Conservation (phyloP, 2,888 invertebrate species). For the Hyppa rectilinea region DNA sequence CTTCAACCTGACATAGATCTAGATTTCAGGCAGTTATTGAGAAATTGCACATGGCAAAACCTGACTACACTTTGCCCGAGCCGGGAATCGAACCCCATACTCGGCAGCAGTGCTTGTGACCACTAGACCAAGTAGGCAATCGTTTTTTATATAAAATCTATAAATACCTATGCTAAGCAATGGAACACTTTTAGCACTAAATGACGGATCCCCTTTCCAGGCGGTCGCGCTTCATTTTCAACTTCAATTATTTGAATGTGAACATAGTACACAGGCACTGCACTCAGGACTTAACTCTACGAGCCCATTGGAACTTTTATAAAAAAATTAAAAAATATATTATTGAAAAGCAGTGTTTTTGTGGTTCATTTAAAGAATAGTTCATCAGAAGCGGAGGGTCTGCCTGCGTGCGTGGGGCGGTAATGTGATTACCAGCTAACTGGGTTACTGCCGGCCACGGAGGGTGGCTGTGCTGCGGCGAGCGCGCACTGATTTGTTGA, state of each 20-base stretch:
- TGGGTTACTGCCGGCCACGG: conserved; percentile 67
- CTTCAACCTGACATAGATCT: no score
- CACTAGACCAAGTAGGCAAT: no score
- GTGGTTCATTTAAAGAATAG: conserved; percentile 79
- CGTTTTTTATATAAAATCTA: not conserved
- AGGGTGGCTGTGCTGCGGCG: conserved; percentile 14
- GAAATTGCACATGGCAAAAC: no score
- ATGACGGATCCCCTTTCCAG: not conserved
- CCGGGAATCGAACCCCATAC: no score
- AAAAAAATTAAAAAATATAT: not conserved
- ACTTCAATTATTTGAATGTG: not conserved
- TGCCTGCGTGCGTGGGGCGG: conserved; percentile 56
- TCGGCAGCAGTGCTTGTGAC: no score
- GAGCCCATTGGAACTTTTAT: not conserved
- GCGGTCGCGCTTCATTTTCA: not conserved
- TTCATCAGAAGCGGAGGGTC: conserved; percentile 76
- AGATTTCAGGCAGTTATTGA: no score
- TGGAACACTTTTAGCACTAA: not conserved
- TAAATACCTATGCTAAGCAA: not conserved
- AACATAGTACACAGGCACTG: not conserved
- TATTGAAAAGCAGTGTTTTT: conserved; percentile 29
- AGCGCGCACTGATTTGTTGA: conserved; percentile 46
- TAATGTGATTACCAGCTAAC: conserved; percentile 82
- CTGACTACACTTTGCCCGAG: no score
- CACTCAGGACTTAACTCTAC: not conserved